phyloP scores from a whole-genome alignment of 2,888 invertebrate species.

The Phragmatobia fuliginosa region DNA sequence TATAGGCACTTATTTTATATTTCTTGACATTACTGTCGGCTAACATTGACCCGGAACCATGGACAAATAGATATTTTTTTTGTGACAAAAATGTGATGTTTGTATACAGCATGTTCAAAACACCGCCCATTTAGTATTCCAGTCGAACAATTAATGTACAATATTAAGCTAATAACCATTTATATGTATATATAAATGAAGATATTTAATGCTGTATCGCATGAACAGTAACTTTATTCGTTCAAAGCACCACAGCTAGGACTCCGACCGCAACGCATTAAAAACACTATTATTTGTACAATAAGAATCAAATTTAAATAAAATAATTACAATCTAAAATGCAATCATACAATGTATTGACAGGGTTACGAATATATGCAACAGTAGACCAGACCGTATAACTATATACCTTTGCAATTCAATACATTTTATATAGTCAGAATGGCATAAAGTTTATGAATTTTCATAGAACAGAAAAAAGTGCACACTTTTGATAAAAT shows the following conservation, averaged over 20 bases:
- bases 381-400: conserved; percentile 14
- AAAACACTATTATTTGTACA: conserved; percentile 39
- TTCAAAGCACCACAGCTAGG: conserved; percentile 29
- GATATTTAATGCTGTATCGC: conserved; percentile 36
- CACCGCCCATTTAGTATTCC: conserved; percentile 15
- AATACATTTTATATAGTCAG: not conserved
- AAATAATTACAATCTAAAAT: conserved; percentile 31
- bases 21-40: not conserved
- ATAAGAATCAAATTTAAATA: conserved; percentile 32
- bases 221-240: conserved; percentile 28
- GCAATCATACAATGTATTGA: conserved; percentile 11
- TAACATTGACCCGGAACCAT: not conserved
- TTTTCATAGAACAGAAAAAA: not conserved
- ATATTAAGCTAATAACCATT: conserved; percentile 51
- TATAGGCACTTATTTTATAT: conserved; percentile 4
- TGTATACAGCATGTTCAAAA: conserved; percentile 23
- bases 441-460: not conserved
- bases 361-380: not conserved
- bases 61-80: conserved; percentile 1
- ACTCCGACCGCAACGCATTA: conserved; percentile 43
- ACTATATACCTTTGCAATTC: not conserved
- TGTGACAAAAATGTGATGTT: conserved; percentile 17
- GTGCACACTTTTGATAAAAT: no score
- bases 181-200: conserved; percentile 48
- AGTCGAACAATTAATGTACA: conserved; percentile 45